A percentile compares a stretch with the other conserved stretches of the same genome.
Conservation (phyloP, 2,113 vertebrate genomes). For the Panthera leo region DNA sequence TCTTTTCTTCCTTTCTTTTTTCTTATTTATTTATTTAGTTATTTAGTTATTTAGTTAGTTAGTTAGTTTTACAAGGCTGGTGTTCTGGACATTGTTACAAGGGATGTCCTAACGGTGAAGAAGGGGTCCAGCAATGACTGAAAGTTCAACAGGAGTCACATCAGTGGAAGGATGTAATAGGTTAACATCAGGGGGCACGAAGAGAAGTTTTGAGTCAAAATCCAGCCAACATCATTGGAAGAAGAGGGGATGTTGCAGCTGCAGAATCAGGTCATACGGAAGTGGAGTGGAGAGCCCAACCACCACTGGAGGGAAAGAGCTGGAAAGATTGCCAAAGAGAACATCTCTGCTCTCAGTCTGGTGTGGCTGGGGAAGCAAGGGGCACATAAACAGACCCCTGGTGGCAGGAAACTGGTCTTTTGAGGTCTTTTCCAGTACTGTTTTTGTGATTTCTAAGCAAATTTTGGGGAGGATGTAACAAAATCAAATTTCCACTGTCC, state of each 20-base stretch:
- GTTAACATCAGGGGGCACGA: background rate
- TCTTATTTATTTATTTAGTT: fast-evolving
- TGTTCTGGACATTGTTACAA: background rate
- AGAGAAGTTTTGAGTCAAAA: background rate
- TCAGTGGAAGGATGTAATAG: background rate
- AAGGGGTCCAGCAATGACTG: fast-evolving
- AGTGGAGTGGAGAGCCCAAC: background rate
- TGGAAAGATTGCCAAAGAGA: background rate
- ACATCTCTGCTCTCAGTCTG: background rate
- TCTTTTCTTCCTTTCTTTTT: background rate
- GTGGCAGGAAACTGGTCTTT: background rate
- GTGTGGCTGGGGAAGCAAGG: background rate
- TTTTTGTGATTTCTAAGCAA: conserved; percentile 59
- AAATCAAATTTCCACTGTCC: conserved; percentile 41
- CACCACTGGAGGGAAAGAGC: background rate
- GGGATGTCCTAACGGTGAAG: background rate
- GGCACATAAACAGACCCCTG: background rate
- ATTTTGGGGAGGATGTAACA: conserved; percentile 22
- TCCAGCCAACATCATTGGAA: background rate
- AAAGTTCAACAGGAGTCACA: background rate
- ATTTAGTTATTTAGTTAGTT: fast-evolving
- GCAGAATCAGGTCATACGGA: background rate
- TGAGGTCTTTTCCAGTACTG: background rate
- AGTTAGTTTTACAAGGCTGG: background rate
- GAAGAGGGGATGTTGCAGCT: background rate